These are phyloP conservation scores for Aethes cnicana DNA, from an alignment of 2,888 invertebrate species.

Conservation along the genomic window DNA sequence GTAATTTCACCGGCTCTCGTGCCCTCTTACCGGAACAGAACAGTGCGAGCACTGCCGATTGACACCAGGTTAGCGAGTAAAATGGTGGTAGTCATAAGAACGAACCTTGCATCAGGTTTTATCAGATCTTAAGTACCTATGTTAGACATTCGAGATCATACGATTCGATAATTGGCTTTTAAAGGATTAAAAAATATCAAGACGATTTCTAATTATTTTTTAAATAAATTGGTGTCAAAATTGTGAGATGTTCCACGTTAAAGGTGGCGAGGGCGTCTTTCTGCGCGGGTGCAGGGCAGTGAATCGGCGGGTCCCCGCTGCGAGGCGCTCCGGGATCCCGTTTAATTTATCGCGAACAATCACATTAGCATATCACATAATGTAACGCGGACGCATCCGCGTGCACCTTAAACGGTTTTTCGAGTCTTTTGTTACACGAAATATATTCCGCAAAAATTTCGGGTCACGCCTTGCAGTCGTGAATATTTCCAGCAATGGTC, in stretches of 20 bases:
- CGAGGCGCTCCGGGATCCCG: slow-evolving; percentile 55
- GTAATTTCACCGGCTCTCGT: too few species aligned
- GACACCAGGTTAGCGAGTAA: too few species aligned
- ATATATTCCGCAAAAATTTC: slow-evolving; percentile 70
- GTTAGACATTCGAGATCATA: too few species aligned
- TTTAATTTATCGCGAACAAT: slow-evolving; percentile 79
- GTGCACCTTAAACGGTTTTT: slow-evolving; percentile 77
- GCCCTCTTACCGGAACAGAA: too few species aligned
- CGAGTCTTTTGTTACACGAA: slow-evolving; percentile 73
- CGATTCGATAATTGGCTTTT: slow-evolving; percentile 1
- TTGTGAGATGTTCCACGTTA: slow-evolving; percentile 69
- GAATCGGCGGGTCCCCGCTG: slow-evolving; percentile 69
- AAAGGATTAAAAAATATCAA: too few species aligned
- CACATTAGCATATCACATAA: slow-evolving; percentile 81
- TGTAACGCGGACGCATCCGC: slow-evolving; percentile 73
- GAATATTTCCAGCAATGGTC: slow-evolving; percentile 51
- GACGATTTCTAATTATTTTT: slow-evolving; percentile 14
- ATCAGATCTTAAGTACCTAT: too few species aligned
- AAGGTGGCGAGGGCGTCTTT: slow-evolving; percentile 42
- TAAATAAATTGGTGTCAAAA: slow-evolving; percentile 58
- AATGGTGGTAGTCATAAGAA: too few species aligned
- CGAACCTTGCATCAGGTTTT: too few species aligned
- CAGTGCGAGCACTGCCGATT: too few species aligned
- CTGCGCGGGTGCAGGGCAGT: slow-evolving; percentile 49
- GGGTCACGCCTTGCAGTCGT: slow-evolving; percentile 62